A percentile compares a stretch with the other conserved stretches of the same genome.
Conservation (phyloP, 2,888 invertebrate species). For the Alviniconcha strummeri region DNA sequence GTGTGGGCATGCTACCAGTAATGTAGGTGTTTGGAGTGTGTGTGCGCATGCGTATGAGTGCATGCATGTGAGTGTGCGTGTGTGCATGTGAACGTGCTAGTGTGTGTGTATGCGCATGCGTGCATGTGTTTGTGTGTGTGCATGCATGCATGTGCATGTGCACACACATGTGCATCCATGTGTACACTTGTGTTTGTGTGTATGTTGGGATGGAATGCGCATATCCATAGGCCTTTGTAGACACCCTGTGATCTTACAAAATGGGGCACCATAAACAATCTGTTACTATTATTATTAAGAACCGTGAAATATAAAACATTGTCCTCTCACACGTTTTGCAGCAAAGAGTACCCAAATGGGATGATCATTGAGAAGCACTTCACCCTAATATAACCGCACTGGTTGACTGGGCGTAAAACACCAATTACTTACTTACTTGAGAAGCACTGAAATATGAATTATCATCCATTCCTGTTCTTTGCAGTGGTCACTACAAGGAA, state of each 20-base stretch:
- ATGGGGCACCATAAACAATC: too few species aligned
- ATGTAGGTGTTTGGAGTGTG: background rate
- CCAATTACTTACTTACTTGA: too few species aligned
- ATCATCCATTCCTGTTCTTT: conserved; percentile 55
- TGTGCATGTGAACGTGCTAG: background rate
- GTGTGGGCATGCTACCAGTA: too few species aligned
- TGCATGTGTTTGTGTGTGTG: background rate
- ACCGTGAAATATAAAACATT: too few species aligned
- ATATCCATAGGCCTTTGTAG: too few species aligned
- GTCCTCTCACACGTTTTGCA: conserved; percentile 74
- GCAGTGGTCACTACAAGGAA: conserved; percentile 92
- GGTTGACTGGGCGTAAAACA: too few species aligned
- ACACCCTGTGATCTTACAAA: too few species aligned
- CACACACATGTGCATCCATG: background rate
- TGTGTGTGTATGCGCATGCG: background rate
- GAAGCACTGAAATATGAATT: too few species aligned
- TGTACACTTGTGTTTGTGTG: background rate
- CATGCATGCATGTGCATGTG: background rate
- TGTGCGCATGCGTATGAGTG: background rate
- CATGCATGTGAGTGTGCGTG: background rate
- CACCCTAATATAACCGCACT: too few species aligned
- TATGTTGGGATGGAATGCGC: background rate
- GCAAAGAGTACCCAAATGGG: conserved; percentile 87
- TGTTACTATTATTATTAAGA: too few species aligned
- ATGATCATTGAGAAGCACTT: too few species aligned